Base-by-base conservation (phyloP, 2,797 vertebrate genomes). In the Liasis olivaceus region DNA sequence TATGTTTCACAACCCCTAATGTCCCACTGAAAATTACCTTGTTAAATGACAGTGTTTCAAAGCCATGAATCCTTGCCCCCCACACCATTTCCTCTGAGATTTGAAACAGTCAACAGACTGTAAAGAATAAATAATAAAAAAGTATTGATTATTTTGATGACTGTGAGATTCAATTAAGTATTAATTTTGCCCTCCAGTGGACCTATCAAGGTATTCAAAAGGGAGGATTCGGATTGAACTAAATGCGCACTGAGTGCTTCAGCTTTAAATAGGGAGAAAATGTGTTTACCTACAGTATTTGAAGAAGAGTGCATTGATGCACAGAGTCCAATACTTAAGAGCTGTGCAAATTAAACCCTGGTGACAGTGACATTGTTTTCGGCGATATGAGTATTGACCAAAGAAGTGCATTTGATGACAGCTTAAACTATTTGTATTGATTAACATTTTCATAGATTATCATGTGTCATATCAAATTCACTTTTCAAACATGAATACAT, bases 71-170 rank as follows among this genome's bases (percentile, higher is more conserved):
- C 98, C 98, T 98, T 98, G 98, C 98, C 98, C 98, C 96, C 98
- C 98, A 98, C 98, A 98, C 97, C 96, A 98, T 98, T 98, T 98
- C 99, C 98, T 99, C 98, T 97, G 98, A 99, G 99, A 98, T 98
- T 99, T 99, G 98, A 99, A 99, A 99, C 98, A 99, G 99, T 98
- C 99, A 99, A 99, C 99, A 99, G 99, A 99, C 99, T 99, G 99
- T 99, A 99, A 99, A 99, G 99, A 99, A 99, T 99, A 99, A 99
- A 99, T 99, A 99, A 99, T 99, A 99, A 99, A 99, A 99, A 99
- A 99, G 98, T 99, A 99, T 99, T 99, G 99, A 99, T 99, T 99
- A 99, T 99, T 99, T 99, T 99, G 99, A 99, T 99, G 99, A 99
- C 99, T 99, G 99, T 98, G 98, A 99, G 99, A 99, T 99, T 99